Base-by-base conservation (phyloP, 2,888 invertebrate genomes). In the Paralinhomoeus sp. region DNA sequence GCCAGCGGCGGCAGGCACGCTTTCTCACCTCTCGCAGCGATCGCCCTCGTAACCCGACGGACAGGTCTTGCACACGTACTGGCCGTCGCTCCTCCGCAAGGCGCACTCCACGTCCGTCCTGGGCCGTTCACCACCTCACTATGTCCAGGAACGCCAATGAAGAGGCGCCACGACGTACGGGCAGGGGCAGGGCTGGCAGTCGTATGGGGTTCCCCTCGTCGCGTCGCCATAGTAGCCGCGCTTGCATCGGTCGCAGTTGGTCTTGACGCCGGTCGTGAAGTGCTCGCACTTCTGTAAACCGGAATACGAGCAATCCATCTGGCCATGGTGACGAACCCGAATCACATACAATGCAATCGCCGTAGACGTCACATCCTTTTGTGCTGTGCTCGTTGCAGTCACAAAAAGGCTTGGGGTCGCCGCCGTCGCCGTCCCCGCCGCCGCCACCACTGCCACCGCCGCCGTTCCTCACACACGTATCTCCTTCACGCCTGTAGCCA, bases 141-240 rank as follows among this genome's bases (percentile, higher is more conserved):
- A 12, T 12, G 15, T 12, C 9, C 9, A 31, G 9, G 15, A 15
- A 15, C 15, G 31, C 31, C 9, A 31, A 12, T 15, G 31, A 7
- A 7, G 5, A 37, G 9, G 5, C 12, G n/a, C 18, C 7, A 36
- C n/a, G 23, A 50, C 53, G 46, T 41, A 63, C 47, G 70, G 70
- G 57, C 70, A 70, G 18, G 68, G 67, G 52, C 70, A 71, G 36
- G 64, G 65, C 50, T 63, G 63, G 54, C 71, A 71, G 51, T 68
- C 70, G 49, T 61, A 59, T 15, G 66, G 63, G n/a, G 67, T 64
- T 31, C 69, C 68, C 41, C 61, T 53, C 5, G 64, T 65, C 21
- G 71, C 65, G 54, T 69, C 66, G 36, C 71, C 71, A 56, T 67
- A 68, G 58, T 55, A 71, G 48, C 71, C 71, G 51, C 63, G 57